These are phyloP conservation scores for Epistrophe eligans DNA, from an alignment of 2,888 invertebrate species.

Conservation along the genomic window DNA sequence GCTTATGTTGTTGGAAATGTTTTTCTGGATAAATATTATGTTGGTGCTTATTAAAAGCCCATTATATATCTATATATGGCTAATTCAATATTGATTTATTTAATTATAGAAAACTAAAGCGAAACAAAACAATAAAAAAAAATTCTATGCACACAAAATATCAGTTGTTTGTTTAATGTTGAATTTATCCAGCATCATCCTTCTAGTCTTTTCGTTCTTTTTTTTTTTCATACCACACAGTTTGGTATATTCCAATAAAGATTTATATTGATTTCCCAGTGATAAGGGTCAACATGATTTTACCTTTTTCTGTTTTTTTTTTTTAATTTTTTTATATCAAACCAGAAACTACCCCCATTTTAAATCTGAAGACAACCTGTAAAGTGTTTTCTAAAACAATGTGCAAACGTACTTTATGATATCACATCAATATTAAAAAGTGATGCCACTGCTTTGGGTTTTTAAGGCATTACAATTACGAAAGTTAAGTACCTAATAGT, in stretches of 20 bases:
- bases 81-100: conserved; percentile 28
- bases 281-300: conserved; percentile 56
- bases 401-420: conserved; percentile 16
- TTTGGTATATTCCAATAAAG: not conserved
- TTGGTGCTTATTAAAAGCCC: conserved; percentile 16
- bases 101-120: not conserved
- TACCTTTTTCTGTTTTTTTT: conserved; percentile 19
- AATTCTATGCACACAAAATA: not conserved
- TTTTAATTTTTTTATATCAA: conserved; percentile 7
- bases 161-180: conserved; percentile 26
- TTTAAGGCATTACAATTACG: too few relatives aligned
- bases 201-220: not conserved
- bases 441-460: conserved; percentile 4
- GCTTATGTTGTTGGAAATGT: not conserved
- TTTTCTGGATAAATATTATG: conserved; percentile 5
- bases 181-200: conserved; percentile 12
- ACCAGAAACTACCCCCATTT: conserved; percentile 13
- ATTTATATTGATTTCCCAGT: conserved; percentile 56
- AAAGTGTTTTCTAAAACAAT: conserved; percentile 57
- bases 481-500: too few relatives aligned
- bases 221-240: not conserved
- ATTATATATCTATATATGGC: not conserved
- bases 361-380: conserved; percentile 54
- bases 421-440: not conserved
- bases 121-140: not conserved